phyloP scores from a whole-genome alignment of 2,888 invertebrate species.

The Trachelus tabidus region DNA sequence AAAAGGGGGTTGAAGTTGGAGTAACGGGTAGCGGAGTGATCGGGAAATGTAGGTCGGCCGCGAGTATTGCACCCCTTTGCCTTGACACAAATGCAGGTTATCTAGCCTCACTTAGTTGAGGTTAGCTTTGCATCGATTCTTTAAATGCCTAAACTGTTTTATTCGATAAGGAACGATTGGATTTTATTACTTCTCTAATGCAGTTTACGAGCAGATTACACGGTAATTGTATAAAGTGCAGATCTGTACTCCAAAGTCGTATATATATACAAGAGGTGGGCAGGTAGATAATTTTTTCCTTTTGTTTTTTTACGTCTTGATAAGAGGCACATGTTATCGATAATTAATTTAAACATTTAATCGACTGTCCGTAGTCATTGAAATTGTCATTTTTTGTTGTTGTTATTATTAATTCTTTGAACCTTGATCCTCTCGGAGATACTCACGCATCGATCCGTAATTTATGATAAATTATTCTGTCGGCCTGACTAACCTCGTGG shows the following conservation, averaged over 20 bases:
- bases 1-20: constrained; percentile 31
- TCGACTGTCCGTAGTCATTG: neutral
- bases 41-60: constrained; percentile 55
- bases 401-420: neutral
- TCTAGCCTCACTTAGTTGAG: constrained; percentile 32
- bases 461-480: constrained; percentile 19
- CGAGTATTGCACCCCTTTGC: constrained; percentile 60
- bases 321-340: constrained; percentile 8
- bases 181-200: neutral
- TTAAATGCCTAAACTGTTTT: constrained; percentile 6
- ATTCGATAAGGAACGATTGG: neutral
- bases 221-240: neutral
- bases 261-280: neutral
- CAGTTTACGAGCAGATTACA: neutral
- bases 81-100: constrained; percentile 62
- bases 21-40: constrained; percentile 22
- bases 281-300: neutral
- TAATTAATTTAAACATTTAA: neutral
- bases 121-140: constrained; percentile 5
- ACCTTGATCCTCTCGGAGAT: constrained; percentile 16
- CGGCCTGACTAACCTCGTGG: neutral
- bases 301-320: constrained; percentile 26
- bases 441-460: constrained; percentile 6
- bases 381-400: neutral
- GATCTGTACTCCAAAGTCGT: neutral